Conservation (phyloP, 2,888 invertebrate species). For the Thera britannica region DNA sequence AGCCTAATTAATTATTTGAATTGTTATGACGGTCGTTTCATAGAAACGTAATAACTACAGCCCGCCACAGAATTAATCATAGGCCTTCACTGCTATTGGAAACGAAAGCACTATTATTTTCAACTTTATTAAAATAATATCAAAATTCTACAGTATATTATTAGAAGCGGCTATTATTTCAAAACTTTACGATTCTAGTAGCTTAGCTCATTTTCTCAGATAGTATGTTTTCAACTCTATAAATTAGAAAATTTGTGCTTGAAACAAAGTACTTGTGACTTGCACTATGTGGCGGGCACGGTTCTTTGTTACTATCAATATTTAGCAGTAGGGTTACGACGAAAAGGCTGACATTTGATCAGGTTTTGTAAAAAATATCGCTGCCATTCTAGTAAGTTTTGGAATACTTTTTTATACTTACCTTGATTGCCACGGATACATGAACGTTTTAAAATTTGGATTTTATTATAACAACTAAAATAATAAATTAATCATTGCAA, state of each 20-base stretch:
- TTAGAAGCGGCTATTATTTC: background rate
- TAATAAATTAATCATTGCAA: too few species aligned
- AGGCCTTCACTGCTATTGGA: background rate
- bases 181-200: background rate
- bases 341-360: conserved; percentile 81
- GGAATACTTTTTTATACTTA: conserved; percentile 44
- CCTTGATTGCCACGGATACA: conserved; percentile 12
- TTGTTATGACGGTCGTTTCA: conserved; percentile 78
- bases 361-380: conserved; percentile 66
- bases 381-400: conserved; percentile 58
- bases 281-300: conserved; percentile 18
- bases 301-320: conserved; percentile 78
- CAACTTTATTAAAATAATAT: background rate
- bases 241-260: conserved; percentile 4
- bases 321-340: conserved; percentile 77
- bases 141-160: background rate
- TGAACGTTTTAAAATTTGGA: background rate
- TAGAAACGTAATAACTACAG: conserved; percentile 73
- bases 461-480: background rate
- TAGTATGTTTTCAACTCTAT: conserved; percentile 4
- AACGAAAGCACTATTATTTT: background rate
- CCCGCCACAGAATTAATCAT: conserved; percentile 13
- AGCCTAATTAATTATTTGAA: conserved; percentile 79
- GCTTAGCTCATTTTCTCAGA: background rate
- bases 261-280: background rate